Conservation (phyloP, 2,888 invertebrate genomes). For the Cerastoderma edule region DNA sequence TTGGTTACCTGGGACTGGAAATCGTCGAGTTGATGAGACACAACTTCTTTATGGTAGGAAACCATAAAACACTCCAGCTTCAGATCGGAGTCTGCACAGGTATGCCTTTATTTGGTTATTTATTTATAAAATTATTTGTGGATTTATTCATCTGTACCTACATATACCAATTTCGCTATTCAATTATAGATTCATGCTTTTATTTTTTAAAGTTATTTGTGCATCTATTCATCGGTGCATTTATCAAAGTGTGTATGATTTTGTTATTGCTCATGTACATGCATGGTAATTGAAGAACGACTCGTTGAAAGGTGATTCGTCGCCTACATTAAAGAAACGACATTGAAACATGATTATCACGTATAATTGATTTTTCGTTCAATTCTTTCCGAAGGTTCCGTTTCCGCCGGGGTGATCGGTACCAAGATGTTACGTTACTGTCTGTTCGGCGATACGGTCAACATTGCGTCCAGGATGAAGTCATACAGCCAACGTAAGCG, state of each 20-base stretch:
- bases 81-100: conserved; percentile 58
- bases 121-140: not conserved
- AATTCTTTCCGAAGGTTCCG: conserved; percentile 11
- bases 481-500: conserved; percentile 48
- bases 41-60: conserved; percentile 7
- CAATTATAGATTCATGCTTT: no score
- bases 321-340: no score
- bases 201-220: no score
- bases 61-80: conserved; percentile 39
- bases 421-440: conserved; percentile 39
- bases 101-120: conserved; percentile 12
- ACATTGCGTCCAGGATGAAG: conserved; percentile 52
- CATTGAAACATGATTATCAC: no score
- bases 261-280: no score
- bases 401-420: conserved; percentile 24
- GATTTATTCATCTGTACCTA: not conserved
- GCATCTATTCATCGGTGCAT: no score
- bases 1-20: conserved; percentile 54
- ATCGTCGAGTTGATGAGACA: conserved; percentile 39
- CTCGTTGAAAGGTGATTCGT: no score
- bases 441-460: conserved; percentile 45
- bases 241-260: no score
- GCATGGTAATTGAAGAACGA: no score
- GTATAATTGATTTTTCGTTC: no score
- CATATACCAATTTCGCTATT: no score